Evolutionary conservation across 2,888 invertebrate genomes (phyloP), one percentile per base, ranked within the genome.

Genomic region (Philonicus albiceps): DNA sequence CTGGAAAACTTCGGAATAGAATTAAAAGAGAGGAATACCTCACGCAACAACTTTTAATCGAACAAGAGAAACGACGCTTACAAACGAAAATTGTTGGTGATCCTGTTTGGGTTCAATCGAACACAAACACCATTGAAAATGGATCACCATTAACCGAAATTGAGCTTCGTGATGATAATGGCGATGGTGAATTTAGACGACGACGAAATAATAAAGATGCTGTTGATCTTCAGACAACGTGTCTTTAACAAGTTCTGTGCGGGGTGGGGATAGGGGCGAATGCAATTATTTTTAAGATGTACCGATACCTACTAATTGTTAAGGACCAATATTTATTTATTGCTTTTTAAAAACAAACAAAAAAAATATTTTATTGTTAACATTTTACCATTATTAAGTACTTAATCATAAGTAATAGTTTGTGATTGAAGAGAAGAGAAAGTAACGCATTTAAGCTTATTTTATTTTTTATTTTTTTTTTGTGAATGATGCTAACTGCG

Each of bases 11-110:
- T 85, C 93, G 94, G 86, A 95, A 96, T 89, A 94, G 95, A 89
- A 95, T 96, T 40, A 94, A 95, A 88, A 93, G 95, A 31, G 96
- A 96, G 91, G 94, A 95, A 13, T 96, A 95, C 90, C 93, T 95
- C 88, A 94, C 95, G 13, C 96, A 95, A 89, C 96, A 96, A 90
- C 94, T 95, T 88, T 95, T 96, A 88, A 95, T 96, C 87, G 94
- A 95, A 89, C 94, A 95, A 88, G 96, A 96, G 91, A 94, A 94
- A 76, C 93, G 88, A 86, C 75, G 88, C 31, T 89, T 89, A 0
- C 86, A 89, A 27, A 84, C 86, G 72, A 75, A 86, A 75, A 81
- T 83, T n/a, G 74, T 53, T 37, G 80, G 19, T 3, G 22, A 73
- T 37, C 31, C 49, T 0, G 40, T 43, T 43, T 43, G 40, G 27